Percentiles rank a stretch among this genome's conserved stretches.
phyloP scores from a whole-genome alignment of 1,140 invertebrate species.

The Nephila pilipes region DNA sequence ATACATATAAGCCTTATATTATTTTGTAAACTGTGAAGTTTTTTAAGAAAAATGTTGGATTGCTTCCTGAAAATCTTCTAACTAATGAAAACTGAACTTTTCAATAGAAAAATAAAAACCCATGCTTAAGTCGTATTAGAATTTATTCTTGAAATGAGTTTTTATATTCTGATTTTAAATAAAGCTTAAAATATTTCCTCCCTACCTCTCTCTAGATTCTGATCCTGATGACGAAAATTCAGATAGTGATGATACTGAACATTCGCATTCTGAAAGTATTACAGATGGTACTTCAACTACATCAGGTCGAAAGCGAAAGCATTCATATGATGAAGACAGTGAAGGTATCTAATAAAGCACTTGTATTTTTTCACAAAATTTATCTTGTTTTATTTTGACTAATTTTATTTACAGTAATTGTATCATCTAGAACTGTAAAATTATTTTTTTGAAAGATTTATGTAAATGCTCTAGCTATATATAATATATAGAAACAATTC shows the following conservation, averaged over 20 bases:
- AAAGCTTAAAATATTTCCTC: background rate
- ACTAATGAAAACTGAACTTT: background rate
- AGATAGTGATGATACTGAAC: constrained; percentile 71
- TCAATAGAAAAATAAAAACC: background rate
- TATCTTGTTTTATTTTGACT: no score
- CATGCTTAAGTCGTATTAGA: background rate
- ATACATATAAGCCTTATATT: no score
- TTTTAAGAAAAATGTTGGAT: no score
- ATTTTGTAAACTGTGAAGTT: no score
- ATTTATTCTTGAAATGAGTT: background rate
- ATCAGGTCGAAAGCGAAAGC: constrained; percentile 47
- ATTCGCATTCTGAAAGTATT: constrained; percentile 43
- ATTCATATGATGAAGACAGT: constrained; percentile 71
- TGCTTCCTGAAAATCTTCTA: no score
- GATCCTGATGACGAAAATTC: constrained; percentile 72
- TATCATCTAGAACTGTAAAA: no score
- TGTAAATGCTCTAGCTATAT: no score
- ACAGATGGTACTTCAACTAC: constrained; percentile 34
- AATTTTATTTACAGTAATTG: no score
- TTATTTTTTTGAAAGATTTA: no score
- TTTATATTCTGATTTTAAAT: background rate
- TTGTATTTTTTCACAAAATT: no score
- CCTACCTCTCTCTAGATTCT: constrained; percentile 63
- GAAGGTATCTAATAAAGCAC: constrained; percentile 37
- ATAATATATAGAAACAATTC: no score